Conservation (phyloP, 2,113 vertebrate genomes). For the Egretta garzetta region DNA sequence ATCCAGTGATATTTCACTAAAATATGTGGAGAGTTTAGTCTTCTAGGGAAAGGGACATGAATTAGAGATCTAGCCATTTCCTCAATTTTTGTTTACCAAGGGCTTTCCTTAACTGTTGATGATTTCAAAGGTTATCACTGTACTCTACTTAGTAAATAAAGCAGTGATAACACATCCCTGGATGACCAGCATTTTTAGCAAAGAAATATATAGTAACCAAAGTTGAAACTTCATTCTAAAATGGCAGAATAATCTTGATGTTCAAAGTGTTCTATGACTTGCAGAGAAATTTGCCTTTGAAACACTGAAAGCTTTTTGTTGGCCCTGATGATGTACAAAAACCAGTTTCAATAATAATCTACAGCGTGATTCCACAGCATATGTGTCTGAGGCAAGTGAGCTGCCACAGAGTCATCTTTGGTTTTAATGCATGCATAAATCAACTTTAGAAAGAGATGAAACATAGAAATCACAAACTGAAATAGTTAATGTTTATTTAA, state of each 20-base stretch:
- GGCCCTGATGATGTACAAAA: not conserved
- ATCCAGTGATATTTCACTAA: constrained; percentile 1
- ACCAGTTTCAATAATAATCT: not conserved
- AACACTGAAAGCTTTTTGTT: not conserved
- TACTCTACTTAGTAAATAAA: not conserved
- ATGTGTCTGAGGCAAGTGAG: not conserved
- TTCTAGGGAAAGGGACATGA: not conserved
- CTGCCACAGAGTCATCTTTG: not conserved
- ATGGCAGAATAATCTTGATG: not conserved
- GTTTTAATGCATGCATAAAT: not conserved
- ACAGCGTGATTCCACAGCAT: not conserved
- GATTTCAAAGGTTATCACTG: constrained; percentile 13
- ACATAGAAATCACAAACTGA: not conserved
- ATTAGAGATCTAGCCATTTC: not conserved
- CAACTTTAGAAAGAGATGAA: not conserved
- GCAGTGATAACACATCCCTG: not conserved
- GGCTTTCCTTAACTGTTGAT: not conserved
- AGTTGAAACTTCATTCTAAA: constrained; percentile 12
- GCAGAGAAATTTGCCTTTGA: not conserved
- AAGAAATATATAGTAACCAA: not conserved
- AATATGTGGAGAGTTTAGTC: not conserved
- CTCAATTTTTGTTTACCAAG: not conserved
- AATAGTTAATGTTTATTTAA: not conserved
- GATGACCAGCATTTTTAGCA: not conserved
- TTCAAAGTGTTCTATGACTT: not conserved